A percentile compares a stretch with the other conserved stretches of the same genome.
Evolutionary conservation across 2,888 invertebrate species (phyloP).

Genomic region (Lasioglossum villosulum): DNA sequence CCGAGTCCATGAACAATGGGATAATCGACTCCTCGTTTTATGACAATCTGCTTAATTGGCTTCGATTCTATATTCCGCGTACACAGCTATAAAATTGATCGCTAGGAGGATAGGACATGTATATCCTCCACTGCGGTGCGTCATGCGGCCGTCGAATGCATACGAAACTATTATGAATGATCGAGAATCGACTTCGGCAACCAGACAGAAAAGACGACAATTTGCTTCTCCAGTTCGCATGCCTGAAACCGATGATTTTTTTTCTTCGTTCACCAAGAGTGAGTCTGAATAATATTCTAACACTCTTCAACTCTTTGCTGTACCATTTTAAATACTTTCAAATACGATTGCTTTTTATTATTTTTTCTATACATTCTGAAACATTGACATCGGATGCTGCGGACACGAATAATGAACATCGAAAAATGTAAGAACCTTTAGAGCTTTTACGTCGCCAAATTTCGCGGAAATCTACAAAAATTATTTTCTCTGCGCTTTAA

Average conservation of each 20-base stretch:
- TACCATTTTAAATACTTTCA: background rate
- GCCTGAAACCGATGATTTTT: background rate
- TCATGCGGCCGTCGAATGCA: constrained; percentile 39
- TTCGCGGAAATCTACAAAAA: background rate
- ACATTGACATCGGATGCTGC: too few relatives aligned
- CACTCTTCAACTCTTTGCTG: background rate
- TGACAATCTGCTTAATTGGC: background rate
- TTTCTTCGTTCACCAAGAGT: background rate
- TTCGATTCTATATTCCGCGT: constrained; percentile 23
- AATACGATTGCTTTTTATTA: background rate
- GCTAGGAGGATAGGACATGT: constrained; percentile 26
- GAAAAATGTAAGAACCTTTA: background rate
- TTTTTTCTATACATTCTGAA: background rate
- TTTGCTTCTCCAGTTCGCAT: background rate
- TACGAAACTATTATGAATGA: constrained; percentile 50
- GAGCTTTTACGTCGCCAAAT: background rate
- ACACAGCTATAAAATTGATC: constrained; percentile 31
- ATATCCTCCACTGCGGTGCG: constrained; percentile 37
- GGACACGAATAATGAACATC: too few relatives aligned
- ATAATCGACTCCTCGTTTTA: background rate
- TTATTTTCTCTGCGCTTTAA: background rate
- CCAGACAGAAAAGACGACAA: background rate
- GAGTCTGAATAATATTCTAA: background rate
- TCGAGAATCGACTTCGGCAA: background rate
- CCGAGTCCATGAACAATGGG: background rate